Base-by-base conservation (phyloP, 1,140 invertebrate genomes). In the Armadillidium nasatum region DNA sequence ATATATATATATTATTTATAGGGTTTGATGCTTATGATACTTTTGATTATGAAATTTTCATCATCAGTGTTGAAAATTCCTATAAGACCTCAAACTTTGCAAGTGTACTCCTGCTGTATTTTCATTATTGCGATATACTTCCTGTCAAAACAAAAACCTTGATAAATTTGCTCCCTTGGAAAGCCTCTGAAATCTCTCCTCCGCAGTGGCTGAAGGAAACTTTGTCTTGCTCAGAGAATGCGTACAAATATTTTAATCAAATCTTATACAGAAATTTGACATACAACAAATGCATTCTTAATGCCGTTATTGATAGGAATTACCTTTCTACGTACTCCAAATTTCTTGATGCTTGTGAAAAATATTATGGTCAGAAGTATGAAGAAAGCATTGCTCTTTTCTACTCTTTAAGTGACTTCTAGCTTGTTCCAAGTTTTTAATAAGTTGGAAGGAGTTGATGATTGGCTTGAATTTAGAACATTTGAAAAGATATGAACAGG, bases 141-240 rank as follows among this genome's bases (percentile, higher is more conserved):
- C 33, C 33, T 3, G 6, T 33, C 33, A 33, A 33, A 33, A 33
- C 33, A 33, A 6, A n/a, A n/a, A n/a, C n/a, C n/a, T 33, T 3
- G 33, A 33, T n/a, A 33, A 33, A 6, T 33, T 33, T 33, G 6
- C 33, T 33, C 33, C 1, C 33, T 33, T 60, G 50, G 50, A 1
- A 60, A 15, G 1, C 50, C 1, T 19, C 50, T 15, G 11, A 60
- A 15, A 15, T 60, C 1, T 60, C 50, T 60, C 11, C 19, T 13
- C 50, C 50, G 1, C 50, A 60, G 19, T 60, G 50, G 50, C 19
- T 60, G 50, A 60, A 19, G 50, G 50, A 60, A 60, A 2, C 19
- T 60, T 60, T 60, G 19, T 60, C 50, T 60, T 60, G 50, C 19
- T 60, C 50, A 15, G 50, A 60, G 50, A 60, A 60, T 60, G 19